Evolutionary conservation across 2,888 invertebrate genomes (phyloP), one percentile per base, ranked within the genome.

Genomic region (Dioctria rufipes): DNA sequence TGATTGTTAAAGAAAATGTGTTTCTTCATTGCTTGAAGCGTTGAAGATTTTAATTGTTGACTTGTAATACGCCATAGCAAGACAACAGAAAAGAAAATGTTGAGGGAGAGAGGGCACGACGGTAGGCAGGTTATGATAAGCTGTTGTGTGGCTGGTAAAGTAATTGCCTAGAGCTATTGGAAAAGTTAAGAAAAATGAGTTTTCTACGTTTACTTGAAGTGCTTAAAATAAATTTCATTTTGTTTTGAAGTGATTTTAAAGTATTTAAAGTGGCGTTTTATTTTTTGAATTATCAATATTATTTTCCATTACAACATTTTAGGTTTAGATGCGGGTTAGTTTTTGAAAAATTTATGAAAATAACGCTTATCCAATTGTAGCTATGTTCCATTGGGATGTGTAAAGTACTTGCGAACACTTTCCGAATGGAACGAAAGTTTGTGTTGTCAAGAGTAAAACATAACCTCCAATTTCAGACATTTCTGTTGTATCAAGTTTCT

Each of bases 1-100:
- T 77, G 77, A 77, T 77, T 77, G 77, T 77, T 77, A 77, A 77
- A 77, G 77, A 77, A 77, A 77, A 77, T 77, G 77, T 77, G 63
- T 63, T 77, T 51, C 42, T 73, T 42, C 63, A 40, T 46, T 63
- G 77, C 77, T 77, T 49, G 63, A 63, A 63, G 77, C 58, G 39
- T 60, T 58, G 13, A 43, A 61, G 77, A 46, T 77, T 77, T 63
- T 77, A 77, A 77, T 77, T 77, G 77, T 77, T 77, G 77, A 77
- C 63, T 77, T 63, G 77, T 63, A 37, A 42, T 63, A 46, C 58
- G 46, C 49, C 13, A 37, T 25, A 11, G n/a, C 43, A 8, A 25
- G 40, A 40, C 49, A 46, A 4, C 60, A n/a, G 11, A 61, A 61
- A 43, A 42, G 0, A 66, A 3, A 43, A 65, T 37, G 39, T 65